Evolutionary conservation across 2,797 vertebrate genomes (phyloP), one percentile per base, ranked within the genome.

Genomic region (Notoglanidium macrostoma): DNA sequence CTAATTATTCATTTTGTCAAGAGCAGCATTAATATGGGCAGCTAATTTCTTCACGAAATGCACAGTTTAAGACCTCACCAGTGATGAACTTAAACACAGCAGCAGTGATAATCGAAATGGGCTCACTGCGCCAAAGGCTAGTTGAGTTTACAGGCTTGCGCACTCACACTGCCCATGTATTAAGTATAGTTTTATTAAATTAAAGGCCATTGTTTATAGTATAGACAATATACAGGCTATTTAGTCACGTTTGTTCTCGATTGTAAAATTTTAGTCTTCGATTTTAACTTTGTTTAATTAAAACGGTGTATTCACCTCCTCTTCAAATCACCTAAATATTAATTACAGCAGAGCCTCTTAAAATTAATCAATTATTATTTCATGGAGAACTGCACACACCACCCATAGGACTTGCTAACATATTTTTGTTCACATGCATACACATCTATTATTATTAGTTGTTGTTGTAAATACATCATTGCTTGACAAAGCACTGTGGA

Each of bases 1-100:
- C 35, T 46, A 81, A 63, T 46, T n/a, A 81, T 81, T 81, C 14
- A 81, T 81, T 63, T 63, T 81, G 79, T 63, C 79, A 63, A 63
- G 79, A 46, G 57, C 57, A 63, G 59, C 57, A 63, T 46, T 63
- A 81, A 44, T 46, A 63, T 46, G 2, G 19, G 57, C 40, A 46
- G 57, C 40, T 81, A 44, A 81, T 81, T n/a, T 63, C 23, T 35
- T 46, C 40, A 17, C 6, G 6, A 46, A 46, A 63, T 81, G 23
- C 26, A 63, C 5, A 65, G 19, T 6, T 79, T 10, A 57, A 78
- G n/a, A 35, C 23, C 44, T 74, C 12, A 46, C 51, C 3, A 12
- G 19, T 40, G 51, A 78, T 32, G 32, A 79, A 26, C 23, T 81
- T 63, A 81, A 46, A 63, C 12, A n/a, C 23, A 81, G 40, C 21